phyloP scores from a whole-genome alignment of 2,888 invertebrate genomes.

The Clivina fossor region DNA sequence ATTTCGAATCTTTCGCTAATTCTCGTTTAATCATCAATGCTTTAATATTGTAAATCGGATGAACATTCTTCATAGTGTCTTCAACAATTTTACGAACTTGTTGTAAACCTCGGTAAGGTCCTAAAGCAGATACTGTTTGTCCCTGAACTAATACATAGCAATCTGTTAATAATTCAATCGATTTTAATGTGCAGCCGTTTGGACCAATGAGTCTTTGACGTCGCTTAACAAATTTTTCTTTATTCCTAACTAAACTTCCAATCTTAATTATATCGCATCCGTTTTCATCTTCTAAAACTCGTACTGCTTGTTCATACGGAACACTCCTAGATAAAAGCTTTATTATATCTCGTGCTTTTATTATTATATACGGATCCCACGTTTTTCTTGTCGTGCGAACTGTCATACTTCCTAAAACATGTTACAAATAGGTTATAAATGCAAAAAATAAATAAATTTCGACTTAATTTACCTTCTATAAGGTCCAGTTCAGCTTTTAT shows the following conservation, averaged over 20 bases:
- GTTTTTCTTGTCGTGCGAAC: slow-evolving; percentile 95
- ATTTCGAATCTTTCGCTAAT: slow-evolving; percentile 86
- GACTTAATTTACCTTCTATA: slow-evolving; percentile 63
- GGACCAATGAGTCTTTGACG: slow-evolving; percentile 94
- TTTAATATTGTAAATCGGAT: slow-evolving; percentile 98
- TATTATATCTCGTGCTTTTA: slow-evolving; percentile 95
- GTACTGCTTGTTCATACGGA: slow-evolving; percentile 91
- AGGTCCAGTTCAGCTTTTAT: slow-evolving; percentile 88
- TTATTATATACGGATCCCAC: slow-evolving; percentile 96
- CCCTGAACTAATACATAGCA: slow-evolving; percentile 98
- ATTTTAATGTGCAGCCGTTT: slow-evolving; percentile 96
- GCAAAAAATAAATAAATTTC: background rate
- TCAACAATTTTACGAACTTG: slow-evolving; percentile 87
- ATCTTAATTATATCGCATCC: slow-evolving; percentile 97
- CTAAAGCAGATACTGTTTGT: slow-evolving; percentile 94
- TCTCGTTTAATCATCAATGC: slow-evolving; percentile 97
- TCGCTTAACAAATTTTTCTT: slow-evolving; percentile 93
- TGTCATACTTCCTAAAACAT: slow-evolving; percentile 74
- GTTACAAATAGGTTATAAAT: background rate
- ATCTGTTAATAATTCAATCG: slow-evolving; percentile 92
- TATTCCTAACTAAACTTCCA: slow-evolving; percentile 83
- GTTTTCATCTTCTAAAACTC: slow-evolving; percentile 85
- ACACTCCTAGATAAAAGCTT: slow-evolving; percentile 94
- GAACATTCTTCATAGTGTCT: slow-evolving; percentile 98
- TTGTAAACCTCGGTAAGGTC: slow-evolving; percentile 87